Percentiles rank a stretch among this genome's conserved stretches.
phyloP scores from a whole-genome alignment of 2,113 vertebrate species.

The Apteryx mantelli region DNA sequence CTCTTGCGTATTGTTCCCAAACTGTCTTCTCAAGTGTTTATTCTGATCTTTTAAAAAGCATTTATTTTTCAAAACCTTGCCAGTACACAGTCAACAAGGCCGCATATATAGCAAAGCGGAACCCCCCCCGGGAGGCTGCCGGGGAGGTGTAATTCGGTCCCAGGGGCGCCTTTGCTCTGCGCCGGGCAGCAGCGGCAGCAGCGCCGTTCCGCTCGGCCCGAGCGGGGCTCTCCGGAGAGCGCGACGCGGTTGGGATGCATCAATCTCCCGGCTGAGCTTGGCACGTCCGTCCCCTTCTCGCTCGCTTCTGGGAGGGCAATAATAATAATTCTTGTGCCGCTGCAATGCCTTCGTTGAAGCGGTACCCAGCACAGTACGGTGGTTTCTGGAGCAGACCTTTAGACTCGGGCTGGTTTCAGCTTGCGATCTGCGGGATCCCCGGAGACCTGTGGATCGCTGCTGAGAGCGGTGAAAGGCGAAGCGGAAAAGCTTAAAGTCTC shows the following conservation, averaged over 20 bases:
- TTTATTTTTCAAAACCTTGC: neutral
- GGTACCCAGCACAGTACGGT: neutral
- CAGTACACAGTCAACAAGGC: neutral
- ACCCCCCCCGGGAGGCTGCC: neutral
- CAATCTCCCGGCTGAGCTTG: neutral
- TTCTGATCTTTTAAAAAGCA: neutral
- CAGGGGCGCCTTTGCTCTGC: neutral
- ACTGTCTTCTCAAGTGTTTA: neutral
- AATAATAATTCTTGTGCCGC: neutral
- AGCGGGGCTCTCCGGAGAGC: neutral
- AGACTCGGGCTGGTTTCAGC: neutral
- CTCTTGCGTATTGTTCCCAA: neutral
- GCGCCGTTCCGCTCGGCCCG: neutral
- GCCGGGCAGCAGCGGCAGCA: neutral
- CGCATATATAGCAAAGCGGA: neutral
- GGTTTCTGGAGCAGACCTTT: neutral
- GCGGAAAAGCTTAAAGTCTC: neutral
- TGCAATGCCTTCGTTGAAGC: neutral
- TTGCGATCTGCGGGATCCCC: rapidly evolving
- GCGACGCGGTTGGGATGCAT: neutral
- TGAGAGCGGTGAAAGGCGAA: neutral
- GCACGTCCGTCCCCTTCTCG: rapidly evolving
- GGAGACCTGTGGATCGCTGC: neutral
- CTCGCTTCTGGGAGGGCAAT: neutral
- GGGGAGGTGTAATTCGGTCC: neutral